Percentiles rank a stretch among this genome's conserved stretches.
phyloP scores from a whole-genome alignment of 1,140 invertebrate genomes.

The Drosophila tsacasi region DNA sequence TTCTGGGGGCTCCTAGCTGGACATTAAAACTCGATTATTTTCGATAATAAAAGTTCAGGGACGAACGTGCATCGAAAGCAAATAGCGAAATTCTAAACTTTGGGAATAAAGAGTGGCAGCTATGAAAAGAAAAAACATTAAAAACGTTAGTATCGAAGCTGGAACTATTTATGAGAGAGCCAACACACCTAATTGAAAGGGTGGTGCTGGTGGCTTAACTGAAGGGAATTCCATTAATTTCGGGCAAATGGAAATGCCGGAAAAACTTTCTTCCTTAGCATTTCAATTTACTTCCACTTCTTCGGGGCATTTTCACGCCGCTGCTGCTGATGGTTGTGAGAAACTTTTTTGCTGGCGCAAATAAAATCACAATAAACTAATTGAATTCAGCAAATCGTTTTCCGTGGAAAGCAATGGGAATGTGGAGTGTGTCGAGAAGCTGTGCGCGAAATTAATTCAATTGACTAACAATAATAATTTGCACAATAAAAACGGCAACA shows the following conservation, averaged over 20 bases:
- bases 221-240: constrained; percentile 34
- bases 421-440: constrained; percentile 18
- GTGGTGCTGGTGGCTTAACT: neutral
- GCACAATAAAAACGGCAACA: constrained; percentile 80
- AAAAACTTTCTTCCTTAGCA: constrained; percentile 24
- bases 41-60: constrained; percentile 73
- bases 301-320: constrained; percentile 44
- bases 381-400: constrained; percentile 79
- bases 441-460: constrained; percentile 75
- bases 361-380: constrained; percentile 78
- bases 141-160: constrained; percentile 42
- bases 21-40: constrained; percentile 76
- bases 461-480: constrained; percentile 83
- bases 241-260: constrained; percentile 20
- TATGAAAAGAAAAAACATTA: constrained; percentile 28
- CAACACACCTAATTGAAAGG: constrained; percentile 50
- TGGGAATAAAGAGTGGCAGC: constrained; percentile 1
- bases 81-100: constrained; percentile 45
- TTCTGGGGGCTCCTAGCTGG: constrained; percentile 43
- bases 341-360: constrained; percentile 47
- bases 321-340: neutral
- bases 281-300: constrained; percentile 29
- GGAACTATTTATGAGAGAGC: constrained; percentile 48
- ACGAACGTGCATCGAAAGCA: constrained; percentile 64
- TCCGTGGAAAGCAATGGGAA: constrained; percentile 13